phyloP scores from a whole-genome alignment of 2,888 invertebrate genomes.

The Neria commutata region DNA sequence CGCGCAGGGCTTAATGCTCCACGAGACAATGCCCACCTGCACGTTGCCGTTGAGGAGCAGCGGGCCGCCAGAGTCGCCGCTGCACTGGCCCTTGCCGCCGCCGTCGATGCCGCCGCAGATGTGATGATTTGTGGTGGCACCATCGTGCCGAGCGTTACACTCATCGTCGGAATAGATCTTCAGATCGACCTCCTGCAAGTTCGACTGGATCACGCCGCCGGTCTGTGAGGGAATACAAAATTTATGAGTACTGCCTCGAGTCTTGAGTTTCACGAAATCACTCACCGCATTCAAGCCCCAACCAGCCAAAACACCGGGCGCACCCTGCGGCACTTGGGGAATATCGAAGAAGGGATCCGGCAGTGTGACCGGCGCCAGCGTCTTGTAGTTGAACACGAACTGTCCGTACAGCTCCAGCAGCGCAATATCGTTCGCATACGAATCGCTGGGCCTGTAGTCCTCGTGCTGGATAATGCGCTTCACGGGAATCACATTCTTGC shows the following conservation, averaged over 20 bases:
- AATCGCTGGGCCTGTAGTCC: slow-evolving; percentile 38
- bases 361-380: slow-evolving; percentile 46
- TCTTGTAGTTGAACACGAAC: slow-evolving; percentile 43
- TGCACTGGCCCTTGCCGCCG: slow-evolving; percentile 55
- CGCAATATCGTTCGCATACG: slow-evolving; percentile 60
- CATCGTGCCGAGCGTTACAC: slow-evolving; percentile 49
- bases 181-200: slow-evolving; percentile 58
- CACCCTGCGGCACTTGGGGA: slow-evolving; percentile 40
- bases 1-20: slow-evolving; percentile 63
- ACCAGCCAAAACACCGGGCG: slow-evolving; percentile 46
- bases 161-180: slow-evolving; percentile 57
- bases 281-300: slow-evolving; percentile 55
- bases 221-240: slow-evolving; percentile 44
- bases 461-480: slow-evolving; percentile 54
- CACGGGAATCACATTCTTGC: slow-evolving; percentile 44
- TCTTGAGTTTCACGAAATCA: not conserved
- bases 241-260: not conserved
- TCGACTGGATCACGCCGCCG: slow-evolving; percentile 46
- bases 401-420: slow-evolving; percentile 52
- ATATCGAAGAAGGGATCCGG: slow-evolving; percentile 43
- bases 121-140: slow-evolving; percentile 47
- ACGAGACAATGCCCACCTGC: slow-evolving; percentile 62
- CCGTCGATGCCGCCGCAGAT: slow-evolving; percentile 60
- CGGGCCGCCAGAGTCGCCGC: slow-evolving; percentile 58
- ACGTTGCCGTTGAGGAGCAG: slow-evolving; percentile 43